Evolutionary conservation across 1,140 invertebrate genomes (phyloP).

Genomic region (Andricus grossulariae): DNA sequence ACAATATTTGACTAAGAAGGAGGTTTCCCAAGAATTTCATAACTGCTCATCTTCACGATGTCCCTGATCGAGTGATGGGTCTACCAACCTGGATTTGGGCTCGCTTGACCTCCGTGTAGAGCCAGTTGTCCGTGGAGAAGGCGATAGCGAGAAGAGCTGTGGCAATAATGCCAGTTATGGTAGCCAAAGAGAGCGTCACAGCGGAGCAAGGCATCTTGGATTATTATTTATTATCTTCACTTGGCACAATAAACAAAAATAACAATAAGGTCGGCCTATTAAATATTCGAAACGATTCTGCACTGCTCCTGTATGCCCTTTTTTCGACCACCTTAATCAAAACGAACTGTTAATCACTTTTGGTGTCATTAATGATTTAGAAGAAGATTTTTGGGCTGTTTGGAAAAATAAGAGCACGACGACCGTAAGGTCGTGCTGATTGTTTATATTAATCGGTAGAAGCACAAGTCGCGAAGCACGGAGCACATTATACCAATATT

Average conservation of each 20-base stretch:
- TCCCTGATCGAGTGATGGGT: background rate
- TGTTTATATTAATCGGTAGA: slow-evolving; percentile 40
- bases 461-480: slow-evolving; percentile 46
- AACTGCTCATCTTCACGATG: too few species aligned
- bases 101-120: slow-evolving; percentile 92
- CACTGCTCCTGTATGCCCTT: background rate
- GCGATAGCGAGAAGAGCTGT: slow-evolving; percentile 93
- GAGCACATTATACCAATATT: slow-evolving; percentile 63
- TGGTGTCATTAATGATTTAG: background rate
- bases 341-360: background rate
- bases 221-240: slow-evolving; percentile 34
- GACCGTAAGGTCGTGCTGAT: background rate
- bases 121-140: slow-evolving; percentile 97
- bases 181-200: slow-evolving; percentile 94
- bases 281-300: slow-evolving; percentile 1
- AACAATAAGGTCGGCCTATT: slow-evolving; percentile 6
- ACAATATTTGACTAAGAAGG: background rate
- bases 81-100: slow-evolving; percentile 86
- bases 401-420: background rate
- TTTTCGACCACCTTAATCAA: slow-evolving; percentile 25
- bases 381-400: background rate
- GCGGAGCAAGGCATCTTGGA: slow-evolving; percentile 94
- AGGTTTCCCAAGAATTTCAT: background rate
- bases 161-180: slow-evolving; percentile 94
- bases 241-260: slow-evolving; percentile 39